Base-by-base conservation (phyloP, 1,140 invertebrate genomes). In the Maconellicoccus hirsutus region DNA sequence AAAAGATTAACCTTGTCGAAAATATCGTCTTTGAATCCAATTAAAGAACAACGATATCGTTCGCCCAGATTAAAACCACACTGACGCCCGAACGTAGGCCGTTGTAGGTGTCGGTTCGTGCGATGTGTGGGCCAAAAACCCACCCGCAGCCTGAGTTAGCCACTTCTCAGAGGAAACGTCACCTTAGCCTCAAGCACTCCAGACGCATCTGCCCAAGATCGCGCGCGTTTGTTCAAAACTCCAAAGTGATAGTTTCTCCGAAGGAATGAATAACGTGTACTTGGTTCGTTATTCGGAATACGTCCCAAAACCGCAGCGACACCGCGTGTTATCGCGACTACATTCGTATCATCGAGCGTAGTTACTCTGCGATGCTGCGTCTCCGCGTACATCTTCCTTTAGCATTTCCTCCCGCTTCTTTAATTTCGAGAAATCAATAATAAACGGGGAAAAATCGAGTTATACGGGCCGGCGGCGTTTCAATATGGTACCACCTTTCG, bases 381-480 rank as follows among this genome's bases (percentile, higher is more conserved):
- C 29, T 3, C 3, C 3, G 3, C 29, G 29, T 6, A 33, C 29
- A 12, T 33, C 29, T 3, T 6, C 3, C 12, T 12, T 3, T 6
- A 33, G 3, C 29, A 12, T 52, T 52, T 3, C 42, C 42, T 52
- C 6, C n/a, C 6, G 6, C 16, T 14, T 52, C n/a, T 19, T 52
- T 52, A 52, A 52, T 52, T 52, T 52, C 42, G 42, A 52, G 42
- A 52, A 52, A 52, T 52, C 42, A 19, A 52, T 52, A 52, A 52
- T 52, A 52, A 52, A 33, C 12, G 29, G 29, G 3, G n/a, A 52
- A 52, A 52, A 16, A 52, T 6, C 42, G 42, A 52, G 16, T 52
- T 4, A 4, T 52, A 3, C 3, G 3, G 6, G 42, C 42, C 42
- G 42, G n/a, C 42, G 42, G 42, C 42, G 42, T 52, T 52, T 16